Evolutionary conservation across 2,888 invertebrate genomes (phyloP).

Genomic region (Mesopsocus fuscifrons): DNA sequence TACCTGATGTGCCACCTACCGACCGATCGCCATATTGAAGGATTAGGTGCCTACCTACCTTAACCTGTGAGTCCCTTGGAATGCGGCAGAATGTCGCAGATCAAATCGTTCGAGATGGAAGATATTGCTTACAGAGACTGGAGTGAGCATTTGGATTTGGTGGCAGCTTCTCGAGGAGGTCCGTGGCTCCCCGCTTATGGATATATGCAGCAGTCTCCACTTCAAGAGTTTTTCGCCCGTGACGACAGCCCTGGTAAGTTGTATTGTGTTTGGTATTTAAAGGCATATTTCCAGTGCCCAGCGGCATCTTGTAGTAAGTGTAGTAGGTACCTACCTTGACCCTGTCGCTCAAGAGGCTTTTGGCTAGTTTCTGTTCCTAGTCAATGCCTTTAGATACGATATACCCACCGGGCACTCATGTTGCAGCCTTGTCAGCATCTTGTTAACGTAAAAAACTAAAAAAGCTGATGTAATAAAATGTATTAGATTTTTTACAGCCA

Average conservation of each 20-base stretch:
- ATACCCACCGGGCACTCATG: too few species aligned
- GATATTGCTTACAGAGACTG: conserved; percentile 44
- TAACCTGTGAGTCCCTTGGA: not conserved
- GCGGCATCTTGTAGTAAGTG: too few species aligned
- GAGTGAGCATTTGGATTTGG: conserved; percentile 31
- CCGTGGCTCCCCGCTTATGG: conserved; percentile 66
- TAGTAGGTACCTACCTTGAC: too few species aligned
- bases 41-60: not conserved
- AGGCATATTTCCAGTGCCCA: too few species aligned
- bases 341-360: too few species aligned
- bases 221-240: conserved; percentile 28
- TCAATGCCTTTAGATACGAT: too few species aligned
- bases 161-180: conserved; percentile 37
- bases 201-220: conserved; percentile 44
- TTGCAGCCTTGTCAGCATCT: too few species aligned
- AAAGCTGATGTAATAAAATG: too few species aligned
- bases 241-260: not conserved
- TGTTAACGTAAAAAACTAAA: too few species aligned
- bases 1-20: too few species aligned
- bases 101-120: conserved; percentile 26
- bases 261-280: not conserved
- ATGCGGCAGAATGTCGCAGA: conserved; percentile 1
- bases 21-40: not conserved
- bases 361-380: too few species aligned
- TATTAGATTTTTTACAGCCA: too few species aligned